A percentile compares a stretch with the other conserved stretches of the same genome.
Evolutionary conservation across 2,113 vertebrate species (phyloP).

Genomic region (Erythrocebus patas): DNA sequence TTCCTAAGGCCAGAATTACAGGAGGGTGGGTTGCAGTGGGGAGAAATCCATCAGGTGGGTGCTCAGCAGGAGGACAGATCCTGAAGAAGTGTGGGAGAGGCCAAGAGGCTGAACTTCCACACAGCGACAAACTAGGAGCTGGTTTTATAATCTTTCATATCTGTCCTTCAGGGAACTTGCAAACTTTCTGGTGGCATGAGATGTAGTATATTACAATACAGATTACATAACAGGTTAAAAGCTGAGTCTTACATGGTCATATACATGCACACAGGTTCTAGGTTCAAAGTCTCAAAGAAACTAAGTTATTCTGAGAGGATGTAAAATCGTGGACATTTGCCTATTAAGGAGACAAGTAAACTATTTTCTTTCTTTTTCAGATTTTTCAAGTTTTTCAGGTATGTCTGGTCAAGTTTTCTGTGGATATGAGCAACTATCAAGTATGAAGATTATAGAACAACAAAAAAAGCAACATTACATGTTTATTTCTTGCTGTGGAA

Average conservation of each 20-base stretch:
- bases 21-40: neutral
- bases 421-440: neutral
- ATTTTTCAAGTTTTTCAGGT: neutral
- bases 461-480: neutral
- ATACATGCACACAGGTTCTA: neutral
- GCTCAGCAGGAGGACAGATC: neutral
- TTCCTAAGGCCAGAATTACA: neutral
- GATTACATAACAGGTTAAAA: neutral
- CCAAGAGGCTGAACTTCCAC: neutral
- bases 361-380: conserved; percentile 37
- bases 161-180: neutral
- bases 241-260: neutral
- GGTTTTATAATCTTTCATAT: neutral
- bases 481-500: conserved; percentile 19
- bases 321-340: neutral
- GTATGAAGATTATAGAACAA: neutral
- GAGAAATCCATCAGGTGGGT: neutral
- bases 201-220: neutral
- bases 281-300: conserved; percentile 25
- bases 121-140: neutral
- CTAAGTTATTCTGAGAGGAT: neutral
- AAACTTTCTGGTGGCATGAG: neutral
- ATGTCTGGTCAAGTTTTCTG: neutral
- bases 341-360: neutral
- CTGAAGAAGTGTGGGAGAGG: neutral